These are phyloP conservation scores for Platysternon megacephalum DNA, from an alignment of 2,113 vertebrate genomes.

Conservation along the genomic window DNA sequence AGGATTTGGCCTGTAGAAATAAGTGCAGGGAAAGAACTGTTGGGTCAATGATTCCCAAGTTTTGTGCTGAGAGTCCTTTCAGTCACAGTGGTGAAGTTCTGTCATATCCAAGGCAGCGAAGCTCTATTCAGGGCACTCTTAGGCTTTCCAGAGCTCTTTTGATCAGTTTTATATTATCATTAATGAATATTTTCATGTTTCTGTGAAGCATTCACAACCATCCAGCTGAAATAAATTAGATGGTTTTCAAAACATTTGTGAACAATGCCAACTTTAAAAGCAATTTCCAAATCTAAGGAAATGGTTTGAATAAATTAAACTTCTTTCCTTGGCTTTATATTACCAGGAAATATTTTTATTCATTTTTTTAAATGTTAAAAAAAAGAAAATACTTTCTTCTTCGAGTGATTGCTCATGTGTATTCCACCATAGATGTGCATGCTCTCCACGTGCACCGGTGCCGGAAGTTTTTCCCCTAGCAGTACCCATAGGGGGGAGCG, in stretches of 20 bases:
- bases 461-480: too few species aligned
- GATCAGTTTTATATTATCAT: background rate
- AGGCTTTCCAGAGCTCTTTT: too few species aligned
- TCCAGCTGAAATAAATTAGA: background rate
- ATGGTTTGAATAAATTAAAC: background rate
- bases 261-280: background rate
- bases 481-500: too few species aligned
- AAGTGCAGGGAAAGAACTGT: background rate
- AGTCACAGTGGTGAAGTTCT: too few species aligned
- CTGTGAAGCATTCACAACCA: background rate
- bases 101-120: too few species aligned
- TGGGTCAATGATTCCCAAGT: too few species aligned
- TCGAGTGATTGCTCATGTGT: too few species aligned
- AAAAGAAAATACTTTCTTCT: background rate
- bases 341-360: background rate
- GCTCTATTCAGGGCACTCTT: too few species aligned
- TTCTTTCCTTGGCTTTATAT: background rate
- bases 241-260: background rate
- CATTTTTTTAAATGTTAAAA: background rate
- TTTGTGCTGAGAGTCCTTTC: too few species aligned
- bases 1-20: background rate
- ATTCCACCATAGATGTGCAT: too few species aligned
- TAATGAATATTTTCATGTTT: background rate
- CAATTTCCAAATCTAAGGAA: background rate
- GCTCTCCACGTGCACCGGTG: too few species aligned